Base-by-base conservation (phyloP, 1,140 invertebrate genomes). In the Pseudobourletiella spinata region DNA sequence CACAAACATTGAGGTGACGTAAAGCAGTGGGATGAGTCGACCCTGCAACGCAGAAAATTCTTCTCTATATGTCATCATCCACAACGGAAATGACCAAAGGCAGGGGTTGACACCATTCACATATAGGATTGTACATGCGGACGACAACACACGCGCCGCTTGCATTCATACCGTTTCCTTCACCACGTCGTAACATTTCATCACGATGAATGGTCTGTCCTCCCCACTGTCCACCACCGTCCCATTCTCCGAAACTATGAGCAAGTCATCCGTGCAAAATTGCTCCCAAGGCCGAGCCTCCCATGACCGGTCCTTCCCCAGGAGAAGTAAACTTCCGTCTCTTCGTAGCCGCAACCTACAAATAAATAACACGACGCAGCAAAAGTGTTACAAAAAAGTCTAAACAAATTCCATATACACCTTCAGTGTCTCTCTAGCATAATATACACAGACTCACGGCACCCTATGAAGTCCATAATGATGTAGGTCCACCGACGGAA, bases 1-100 rank as follows among this genome's bases (percentile, higher is more conserved):
- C 24, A 51, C 51, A 26, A 58, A 56, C 54, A 69, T 59, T 15
- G 56, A 15, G 2, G 39, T 29, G 1, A 48, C 39, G 42, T 65
- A 63, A 2, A 59, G 8, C 18, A 24, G 4, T 8, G 28, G n/a
- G n/a, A n/a, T 35, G 4, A 42, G 18, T 58, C 22, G 22, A 44
- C 42, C 56, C 11, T 56, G 11, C 8, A 14, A 54, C 3, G 25
- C 8, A 16, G 18, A 24, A 57, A 57, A 18, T 39, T 35, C 22
- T 8, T 22, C 11, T 3, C 25, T 25, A 6, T 28, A 26, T 35
- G 26, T 54, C 8, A 20, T 54, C 22, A 54, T 4, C 22, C 11
- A 4, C 8, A 6, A 25, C 22, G 20, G 14, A 22, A 29, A 54
- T 11, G n/a, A 20, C 51, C 24, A 54, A 52, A 25, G 8, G 8